Evolutionary conservation across 2,888 invertebrate species (phyloP).

Genomic region (Metallyticus violacea): DNA sequence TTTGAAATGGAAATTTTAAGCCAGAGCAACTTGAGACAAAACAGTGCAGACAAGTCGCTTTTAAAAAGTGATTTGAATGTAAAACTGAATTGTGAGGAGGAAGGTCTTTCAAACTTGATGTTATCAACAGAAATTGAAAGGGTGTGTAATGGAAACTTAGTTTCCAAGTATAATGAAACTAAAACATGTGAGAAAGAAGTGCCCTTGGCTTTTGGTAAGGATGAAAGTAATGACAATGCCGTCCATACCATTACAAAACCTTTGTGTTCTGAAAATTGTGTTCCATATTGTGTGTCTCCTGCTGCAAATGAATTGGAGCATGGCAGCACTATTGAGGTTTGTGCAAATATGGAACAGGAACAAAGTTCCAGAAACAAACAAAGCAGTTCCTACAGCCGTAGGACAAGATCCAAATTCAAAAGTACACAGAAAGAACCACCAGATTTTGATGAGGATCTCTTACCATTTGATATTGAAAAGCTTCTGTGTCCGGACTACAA

Average conservation of each 20-base stretch:
- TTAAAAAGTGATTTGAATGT: too few relatives aligned
- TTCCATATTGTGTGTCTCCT: neutral
- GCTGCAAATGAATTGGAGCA: neutral
- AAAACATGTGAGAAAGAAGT: neutral
- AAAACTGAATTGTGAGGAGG: neutral
- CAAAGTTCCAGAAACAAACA: neutral
- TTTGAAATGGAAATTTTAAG: neutral
- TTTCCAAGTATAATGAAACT: too few relatives aligned
- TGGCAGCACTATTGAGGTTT: neutral
- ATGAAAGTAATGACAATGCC: neutral
- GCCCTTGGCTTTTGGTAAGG: too few relatives aligned
- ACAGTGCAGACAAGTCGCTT: neutral
- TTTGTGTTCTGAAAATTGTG: neutral
- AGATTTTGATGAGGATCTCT: neutral
- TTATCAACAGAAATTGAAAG: neutral
- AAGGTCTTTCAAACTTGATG: neutral
- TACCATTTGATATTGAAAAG: neutral
- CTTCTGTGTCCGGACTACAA: neutral
- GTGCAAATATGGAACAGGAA: too few relatives aligned
- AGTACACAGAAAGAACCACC: neutral
- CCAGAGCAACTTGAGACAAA: too few relatives aligned
- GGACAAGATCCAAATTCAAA: neutral
- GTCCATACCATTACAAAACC: neutral
- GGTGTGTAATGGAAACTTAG: neutral
- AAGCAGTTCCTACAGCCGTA: neutral